These are phyloP conservation scores for Urosaurus nigricauda DNA, from an alignment of 2,797 vertebrate genomes.

Conservation along the genomic window DNA sequence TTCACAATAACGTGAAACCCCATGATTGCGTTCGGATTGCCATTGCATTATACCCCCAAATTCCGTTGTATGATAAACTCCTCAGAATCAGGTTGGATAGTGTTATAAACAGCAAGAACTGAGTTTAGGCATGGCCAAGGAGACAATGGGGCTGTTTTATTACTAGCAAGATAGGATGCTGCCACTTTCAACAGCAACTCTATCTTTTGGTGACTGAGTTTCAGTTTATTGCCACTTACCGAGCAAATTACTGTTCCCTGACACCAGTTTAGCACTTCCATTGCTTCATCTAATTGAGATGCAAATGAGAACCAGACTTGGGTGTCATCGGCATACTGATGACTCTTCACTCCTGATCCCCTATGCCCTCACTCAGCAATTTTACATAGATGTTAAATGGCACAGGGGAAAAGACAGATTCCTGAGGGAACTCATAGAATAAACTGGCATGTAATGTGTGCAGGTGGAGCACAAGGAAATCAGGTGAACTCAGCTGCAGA, in stretches of 20 bases:
- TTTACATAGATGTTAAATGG: background rate
- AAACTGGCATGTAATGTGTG: background rate
- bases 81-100: background rate
- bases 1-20: too few species aligned
- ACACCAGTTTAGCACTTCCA: background rate
- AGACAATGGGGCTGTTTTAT: background rate
- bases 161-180: background rate
- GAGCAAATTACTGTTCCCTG: background rate
- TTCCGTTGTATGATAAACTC: too few species aligned
- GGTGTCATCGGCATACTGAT: background rate
- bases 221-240: background rate
- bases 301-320: slow-evolving; percentile 11
- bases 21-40: too few species aligned
- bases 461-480: background rate
- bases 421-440: background rate
- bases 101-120: background rate
- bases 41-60: too few species aligned
- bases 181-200: background rate
- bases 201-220: background rate
- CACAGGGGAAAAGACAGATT: background rate
- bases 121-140: too few species aligned
- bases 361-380: background rate
- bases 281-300: slow-evolving; percentile 9
- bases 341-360: background rate
- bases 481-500: background rate